Evolutionary conservation across 1,140 invertebrate genomes (phyloP).

Genomic region (Papilio polyxenes): DNA sequence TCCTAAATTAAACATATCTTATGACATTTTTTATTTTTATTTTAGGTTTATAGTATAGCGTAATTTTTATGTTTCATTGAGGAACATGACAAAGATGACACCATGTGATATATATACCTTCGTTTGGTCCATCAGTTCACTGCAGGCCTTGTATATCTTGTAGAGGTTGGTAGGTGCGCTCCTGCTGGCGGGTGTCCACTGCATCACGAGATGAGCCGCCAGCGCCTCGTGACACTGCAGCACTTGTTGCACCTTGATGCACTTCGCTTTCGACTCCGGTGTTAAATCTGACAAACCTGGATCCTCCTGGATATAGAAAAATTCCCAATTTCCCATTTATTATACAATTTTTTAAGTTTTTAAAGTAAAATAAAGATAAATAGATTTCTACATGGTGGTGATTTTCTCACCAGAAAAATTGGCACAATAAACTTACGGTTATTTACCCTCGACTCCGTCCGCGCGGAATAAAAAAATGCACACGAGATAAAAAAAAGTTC

Average conservation of each 20-base stretch:
- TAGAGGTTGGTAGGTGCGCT: slow-evolving; percentile 62
- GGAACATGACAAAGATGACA: no score
- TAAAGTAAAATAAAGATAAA: no score
- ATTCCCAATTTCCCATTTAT: not conserved
- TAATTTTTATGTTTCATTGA: no score
- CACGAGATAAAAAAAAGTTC: no score
- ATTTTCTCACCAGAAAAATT: no score
- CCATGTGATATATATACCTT: slow-evolving; percentile 63
- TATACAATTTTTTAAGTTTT: not conserved
- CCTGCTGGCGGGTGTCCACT: slow-evolving; percentile 69
- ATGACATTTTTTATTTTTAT: no score
- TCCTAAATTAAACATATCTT: no score
- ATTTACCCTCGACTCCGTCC: not conserved
- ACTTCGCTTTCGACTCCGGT: slow-evolving; percentile 76
- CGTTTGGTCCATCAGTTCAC: slow-evolving; percentile 73
- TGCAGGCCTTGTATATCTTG: slow-evolving; percentile 75
- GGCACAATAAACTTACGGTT: no score
- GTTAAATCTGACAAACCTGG: slow-evolving; percentile 73
- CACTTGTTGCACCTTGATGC: slow-evolving; percentile 73
- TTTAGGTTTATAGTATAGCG: no score
- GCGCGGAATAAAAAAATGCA: no score
- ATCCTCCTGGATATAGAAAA: slow-evolving; percentile 51
- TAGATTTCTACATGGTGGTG: no score
- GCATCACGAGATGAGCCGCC: slow-evolving; percentile 76
- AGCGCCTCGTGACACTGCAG: slow-evolving; percentile 79